Evolutionary conservation across 37 sponge, comb jelly and placozoan species (phyloP), one percentile per base, ranked within the genome.

Genomic region (Spongia lamella): DNA sequence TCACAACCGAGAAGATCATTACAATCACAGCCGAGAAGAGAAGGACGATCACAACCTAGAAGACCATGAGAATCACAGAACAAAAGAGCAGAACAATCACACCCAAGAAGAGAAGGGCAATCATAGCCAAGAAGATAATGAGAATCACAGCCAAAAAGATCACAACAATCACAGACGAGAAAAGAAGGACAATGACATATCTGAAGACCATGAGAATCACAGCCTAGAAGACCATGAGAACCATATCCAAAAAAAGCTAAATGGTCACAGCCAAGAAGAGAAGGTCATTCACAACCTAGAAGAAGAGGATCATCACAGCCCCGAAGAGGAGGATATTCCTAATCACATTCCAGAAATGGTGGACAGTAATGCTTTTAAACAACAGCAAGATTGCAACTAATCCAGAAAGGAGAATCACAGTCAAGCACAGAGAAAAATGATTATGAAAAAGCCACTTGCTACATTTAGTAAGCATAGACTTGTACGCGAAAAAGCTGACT

Each of bases 81-180:
- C 31, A 65, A 40, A 40, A 65, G 66, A 65, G 38, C 27, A 60
- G 62, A 19, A 60, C 62, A n/a, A n/a, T n/a, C n/a, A n/a, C n/a
- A n/a, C n/a, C n/a, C n/a, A 65, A 65, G 66, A 40, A 65, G 66
- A 65, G 38, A 29, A 60, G 62, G 21, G 24, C 62, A 60, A 65
- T 11, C 38, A 37, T 40, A 11, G 36, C 66, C 66, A 30, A 65
- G 66, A 22, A 40, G 20, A 32, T n/a, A 27, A 60, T 22, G 38
- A 65, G 33, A 40, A 65, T 11, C 17, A 32, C 38, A 65, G 31
- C 39, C 39, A 65, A 16, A n/a, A 65, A 37, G 66, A 30, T 13
- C 9, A 37, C 39, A 65, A 65, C 66, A 37, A 37, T 11, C 11
- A 30, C 34, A 37, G 36, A 65, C 39, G 66, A n/a, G 66, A 65